A percentile compares a stretch with the other conserved stretches of the same genome.
These are phyloP conservation scores for Halcyon leucocephala DNA, from an alignment of 2,797 vertebrate species.

Conservation along the genomic window DNA sequence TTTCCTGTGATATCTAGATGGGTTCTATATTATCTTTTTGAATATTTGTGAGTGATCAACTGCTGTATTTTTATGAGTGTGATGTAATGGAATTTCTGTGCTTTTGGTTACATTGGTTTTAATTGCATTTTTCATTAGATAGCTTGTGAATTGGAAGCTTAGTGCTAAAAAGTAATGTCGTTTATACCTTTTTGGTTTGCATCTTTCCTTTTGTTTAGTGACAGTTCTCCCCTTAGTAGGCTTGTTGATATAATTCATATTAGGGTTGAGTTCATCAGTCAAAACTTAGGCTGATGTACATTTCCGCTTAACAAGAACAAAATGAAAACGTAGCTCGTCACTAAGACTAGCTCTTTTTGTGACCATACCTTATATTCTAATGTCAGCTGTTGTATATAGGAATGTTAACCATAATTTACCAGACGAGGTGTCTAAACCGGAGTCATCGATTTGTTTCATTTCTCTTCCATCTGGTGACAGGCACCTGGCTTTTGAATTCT, in stretches of 20 bases:
- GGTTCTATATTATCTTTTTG: constrained; percentile 53
- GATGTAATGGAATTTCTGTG: constrained; percentile 60
- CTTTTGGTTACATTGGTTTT: constrained; percentile 46
- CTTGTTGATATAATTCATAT: neutral
- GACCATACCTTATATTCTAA: constrained; percentile 4
- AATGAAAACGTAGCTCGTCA: constrained; percentile 1
- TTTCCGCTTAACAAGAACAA: constrained; percentile 40
- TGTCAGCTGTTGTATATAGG: constrained; percentile 51
- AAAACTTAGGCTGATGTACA: constrained; percentile 43
- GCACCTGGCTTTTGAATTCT: constrained; percentile 32
- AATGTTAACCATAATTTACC: neutral
- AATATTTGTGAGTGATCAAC: constrained; percentile 49
- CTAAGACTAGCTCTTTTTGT: constrained; percentile 2
- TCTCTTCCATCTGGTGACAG: constrained; percentile 14
- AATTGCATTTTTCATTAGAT: constrained; percentile 52
- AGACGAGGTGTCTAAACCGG: neutral
- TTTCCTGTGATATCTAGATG: constrained; percentile 58
- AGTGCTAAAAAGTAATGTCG: constrained; percentile 37
- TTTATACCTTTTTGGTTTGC: constrained; percentile 41
- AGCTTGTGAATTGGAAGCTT: constrained; percentile 58
- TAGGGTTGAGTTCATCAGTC: constrained; percentile 22
- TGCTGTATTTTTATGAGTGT: constrained; percentile 67
- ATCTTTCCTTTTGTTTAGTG: constrained; percentile 23
- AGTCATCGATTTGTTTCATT: neutral
- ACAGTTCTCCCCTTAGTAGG: neutral